Evolutionary conservation across 2,113 vertebrate genomes (phyloP).

Genomic region (Tetrao urogallus): DNA sequence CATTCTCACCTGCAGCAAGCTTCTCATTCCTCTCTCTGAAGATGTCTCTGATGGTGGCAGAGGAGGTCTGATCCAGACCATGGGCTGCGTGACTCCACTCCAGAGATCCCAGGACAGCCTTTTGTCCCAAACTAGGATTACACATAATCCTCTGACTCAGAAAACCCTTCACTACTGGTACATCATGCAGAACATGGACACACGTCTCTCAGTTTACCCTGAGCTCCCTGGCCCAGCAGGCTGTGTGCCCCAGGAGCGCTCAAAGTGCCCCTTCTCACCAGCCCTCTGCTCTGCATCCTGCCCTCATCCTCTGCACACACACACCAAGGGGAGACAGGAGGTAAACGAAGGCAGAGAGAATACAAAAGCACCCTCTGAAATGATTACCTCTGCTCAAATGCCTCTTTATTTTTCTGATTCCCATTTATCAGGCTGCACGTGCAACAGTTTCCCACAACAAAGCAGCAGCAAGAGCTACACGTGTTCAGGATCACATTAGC

Average conservation of each 20-base stretch:
- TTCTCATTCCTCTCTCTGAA: neutral
- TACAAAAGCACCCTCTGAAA: neutral
- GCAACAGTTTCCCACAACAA: neutral
- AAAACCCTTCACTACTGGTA: neutral
- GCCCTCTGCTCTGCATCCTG: neutral
- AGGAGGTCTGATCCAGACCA: neutral
- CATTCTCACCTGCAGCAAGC: neutral
- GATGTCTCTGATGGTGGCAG: neutral
- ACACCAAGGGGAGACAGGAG: neutral
- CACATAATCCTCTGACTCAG: neutral
- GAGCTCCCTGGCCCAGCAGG: neutral
- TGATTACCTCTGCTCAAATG: neutral
- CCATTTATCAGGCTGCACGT: rapidly evolving
- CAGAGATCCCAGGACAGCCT: neutral
- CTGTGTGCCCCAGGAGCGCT: neutral
- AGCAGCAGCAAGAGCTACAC: neutral
- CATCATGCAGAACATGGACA: rapidly evolving
- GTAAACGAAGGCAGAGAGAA: neutral
- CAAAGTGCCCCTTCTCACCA: rapidly evolving
- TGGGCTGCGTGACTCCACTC: rapidly evolving
- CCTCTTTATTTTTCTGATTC: neutral
- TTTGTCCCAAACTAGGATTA: neutral
- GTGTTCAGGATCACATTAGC: rapidly evolving
- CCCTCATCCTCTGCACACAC: neutral
- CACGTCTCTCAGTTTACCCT: neutral